phyloP scores from a whole-genome alignment of 2,797 vertebrate genomes.

The Acanthurus tractus region DNA sequence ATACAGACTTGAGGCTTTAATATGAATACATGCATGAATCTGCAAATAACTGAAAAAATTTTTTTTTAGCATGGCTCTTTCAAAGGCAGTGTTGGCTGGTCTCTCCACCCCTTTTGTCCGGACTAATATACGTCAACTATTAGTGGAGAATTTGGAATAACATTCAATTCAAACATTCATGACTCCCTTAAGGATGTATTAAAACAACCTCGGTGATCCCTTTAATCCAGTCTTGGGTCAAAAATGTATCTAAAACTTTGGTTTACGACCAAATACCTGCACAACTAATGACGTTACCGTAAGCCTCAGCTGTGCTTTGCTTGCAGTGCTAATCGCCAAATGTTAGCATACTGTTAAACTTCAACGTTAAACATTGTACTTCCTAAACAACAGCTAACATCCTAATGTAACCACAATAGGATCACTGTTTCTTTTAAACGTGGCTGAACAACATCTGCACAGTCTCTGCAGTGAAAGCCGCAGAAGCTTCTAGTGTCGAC shows the following conservation, averaged over 20 bases:
- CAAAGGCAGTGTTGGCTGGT: accelerated
- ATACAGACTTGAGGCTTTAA: not conserved
- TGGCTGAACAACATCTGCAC: not conserved
- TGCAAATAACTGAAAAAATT: not conserved
- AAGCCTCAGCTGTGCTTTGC: not conserved
- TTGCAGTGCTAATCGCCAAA: not conserved
- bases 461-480: not conserved
- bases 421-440: too few relatives aligned
- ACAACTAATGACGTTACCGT: not conserved
- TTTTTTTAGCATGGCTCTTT: not conserved
- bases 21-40: not conserved
- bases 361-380: not conserved
- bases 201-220: not conserved
- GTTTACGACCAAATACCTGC: not conserved
- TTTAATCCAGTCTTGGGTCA: not conserved
- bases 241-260: not conserved
- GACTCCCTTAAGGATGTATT: not conserved
- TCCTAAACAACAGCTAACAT: not conserved
- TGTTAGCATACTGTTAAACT: not conserved
- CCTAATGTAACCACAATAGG: not conserved
- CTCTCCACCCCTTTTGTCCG: not conserved
- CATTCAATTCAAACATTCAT: not conserved
- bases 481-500: not conserved
- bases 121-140: not conserved
- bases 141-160: not conserved